phyloP scores from a whole-genome alignment of 2,113 vertebrate species.

The Plectropomus leopardus region DNA sequence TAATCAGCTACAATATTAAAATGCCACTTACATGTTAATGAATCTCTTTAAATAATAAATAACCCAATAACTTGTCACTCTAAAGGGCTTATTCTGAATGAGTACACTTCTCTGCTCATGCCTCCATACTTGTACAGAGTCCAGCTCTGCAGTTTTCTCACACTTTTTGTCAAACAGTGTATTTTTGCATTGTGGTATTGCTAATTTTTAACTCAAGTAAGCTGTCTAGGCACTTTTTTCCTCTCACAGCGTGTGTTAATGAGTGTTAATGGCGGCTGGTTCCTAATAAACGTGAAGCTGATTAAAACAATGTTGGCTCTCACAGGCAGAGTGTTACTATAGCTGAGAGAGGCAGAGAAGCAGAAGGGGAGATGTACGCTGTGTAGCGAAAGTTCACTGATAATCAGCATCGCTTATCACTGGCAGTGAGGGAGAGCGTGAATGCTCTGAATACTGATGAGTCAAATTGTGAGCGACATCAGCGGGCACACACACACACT shows the following conservation, averaged over 20 bases:
- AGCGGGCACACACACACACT: conserved; percentile 35
- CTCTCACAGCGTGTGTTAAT: conserved; percentile 27
- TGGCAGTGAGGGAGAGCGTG: conserved; percentile 57
- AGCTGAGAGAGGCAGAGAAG: conserved; percentile 46
- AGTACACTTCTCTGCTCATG: not conserved
- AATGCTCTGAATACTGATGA: conserved; percentile 68
- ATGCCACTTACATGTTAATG: not conserved
- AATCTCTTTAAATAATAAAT: not conserved
- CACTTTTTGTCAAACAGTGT: not conserved
- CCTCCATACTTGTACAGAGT: no score
- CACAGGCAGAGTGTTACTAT: conserved; percentile 61
- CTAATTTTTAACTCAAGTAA: conserved; percentile 23
- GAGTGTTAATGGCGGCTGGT: conserved; percentile 50
- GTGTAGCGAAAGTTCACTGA: conserved; percentile 67
- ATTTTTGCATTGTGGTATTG: conserved; percentile 3
- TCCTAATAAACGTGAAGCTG: conserved; percentile 60
- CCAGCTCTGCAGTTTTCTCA: not conserved
- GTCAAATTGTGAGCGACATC: conserved; percentile 59
- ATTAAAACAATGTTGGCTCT: conserved; percentile 71
- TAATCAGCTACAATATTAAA: not conserved
- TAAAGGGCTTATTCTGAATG: not conserved
- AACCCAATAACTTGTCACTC: not conserved
- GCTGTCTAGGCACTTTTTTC: conserved; percentile 4
- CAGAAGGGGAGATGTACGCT: conserved; percentile 55
- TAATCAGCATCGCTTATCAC: conserved; percentile 75